A percentile compares a stretch with the other conserved stretches of the same genome.
Evolutionary conservation across 2,797 vertebrate species (phyloP).

Genomic region (Leptodactylus fallax): DNA sequence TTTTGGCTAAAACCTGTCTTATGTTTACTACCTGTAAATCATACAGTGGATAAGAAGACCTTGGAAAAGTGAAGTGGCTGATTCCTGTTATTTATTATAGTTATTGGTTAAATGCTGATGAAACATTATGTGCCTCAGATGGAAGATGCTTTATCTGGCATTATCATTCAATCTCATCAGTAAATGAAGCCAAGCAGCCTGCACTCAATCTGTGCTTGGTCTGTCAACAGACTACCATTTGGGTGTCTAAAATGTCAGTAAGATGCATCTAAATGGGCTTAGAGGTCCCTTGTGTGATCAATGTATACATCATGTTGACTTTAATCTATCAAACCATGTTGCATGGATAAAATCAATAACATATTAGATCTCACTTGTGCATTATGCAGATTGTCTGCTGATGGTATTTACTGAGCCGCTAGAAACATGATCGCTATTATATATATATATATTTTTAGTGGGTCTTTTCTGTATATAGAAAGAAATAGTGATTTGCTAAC

Average conservation of each 20-base stretch:
- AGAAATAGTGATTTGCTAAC: not conserved
- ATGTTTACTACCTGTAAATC: not conserved
- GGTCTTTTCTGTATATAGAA: too few species aligned
- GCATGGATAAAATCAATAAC: conserved; percentile 41
- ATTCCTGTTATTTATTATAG: conserved; percentile 68
- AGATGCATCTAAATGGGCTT: conserved; percentile 49
- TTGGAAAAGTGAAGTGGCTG: conserved; percentile 68
- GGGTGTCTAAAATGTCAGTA: conserved; percentile 46
- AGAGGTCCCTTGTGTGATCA: conserved; percentile 46
- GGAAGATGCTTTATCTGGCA: conserved; percentile 62
- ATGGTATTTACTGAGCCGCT: not conserved
- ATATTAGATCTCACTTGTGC: conserved; percentile 1
- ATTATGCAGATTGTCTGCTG: not conserved
- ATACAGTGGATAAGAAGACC: not conserved
- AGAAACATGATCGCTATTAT: not conserved
- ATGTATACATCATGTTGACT: conserved; percentile 14
- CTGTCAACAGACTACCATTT: conserved; percentile 60
- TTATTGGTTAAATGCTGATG: conserved; percentile 65
- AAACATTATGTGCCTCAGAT: conserved; percentile 63
- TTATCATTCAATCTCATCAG: conserved; percentile 56
- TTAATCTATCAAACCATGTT: conserved; percentile 42
- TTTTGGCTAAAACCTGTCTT: not conserved
- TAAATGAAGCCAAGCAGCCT: conserved; percentile 49
- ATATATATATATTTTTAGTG: not conserved
- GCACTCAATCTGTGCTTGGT: conserved; percentile 40